These are phyloP conservation scores for Pachyuromys duprasi DNA, from an alignment of 2,797 vertebrate species.

Conservation along the genomic window DNA sequence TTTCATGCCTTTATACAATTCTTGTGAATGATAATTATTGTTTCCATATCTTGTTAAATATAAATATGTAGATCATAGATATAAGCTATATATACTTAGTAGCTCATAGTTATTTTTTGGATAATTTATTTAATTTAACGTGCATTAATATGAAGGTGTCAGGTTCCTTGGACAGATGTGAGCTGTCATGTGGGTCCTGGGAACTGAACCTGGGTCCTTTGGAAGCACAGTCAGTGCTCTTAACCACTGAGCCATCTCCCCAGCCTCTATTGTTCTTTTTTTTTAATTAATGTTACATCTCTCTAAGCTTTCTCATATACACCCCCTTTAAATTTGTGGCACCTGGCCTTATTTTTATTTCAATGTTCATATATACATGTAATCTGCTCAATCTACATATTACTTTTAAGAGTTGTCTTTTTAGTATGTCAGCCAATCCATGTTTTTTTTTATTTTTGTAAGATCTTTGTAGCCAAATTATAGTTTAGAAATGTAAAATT, in stretches of 20 bases:
- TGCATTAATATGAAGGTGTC: too few species aligned
- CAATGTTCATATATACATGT: background rate
- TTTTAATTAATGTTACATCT: too few species aligned
- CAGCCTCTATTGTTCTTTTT: too few species aligned
- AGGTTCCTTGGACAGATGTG: too few species aligned
- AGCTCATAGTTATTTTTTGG: background rate
- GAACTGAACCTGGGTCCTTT: too few species aligned
- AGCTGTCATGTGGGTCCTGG: too few species aligned
- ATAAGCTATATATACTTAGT: background rate
- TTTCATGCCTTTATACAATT: background rate
- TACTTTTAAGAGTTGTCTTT: background rate
- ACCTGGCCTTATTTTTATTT: too few species aligned
- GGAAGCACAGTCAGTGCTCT: too few species aligned
- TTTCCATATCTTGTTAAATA: background rate
- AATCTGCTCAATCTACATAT: background rate
- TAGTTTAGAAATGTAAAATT: slow-evolving; percentile 8
- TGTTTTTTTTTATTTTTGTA: background rate
- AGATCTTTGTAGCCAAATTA: background rate
- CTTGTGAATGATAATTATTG: background rate
- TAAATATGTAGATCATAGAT: background rate
- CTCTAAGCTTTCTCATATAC: background rate
- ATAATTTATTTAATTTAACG: too few species aligned
- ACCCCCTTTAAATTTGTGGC: background rate
- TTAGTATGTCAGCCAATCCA: background rate
- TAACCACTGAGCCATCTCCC: too few species aligned